phyloP scores from a whole-genome alignment of 2,888 invertebrate species.

The Euclidia mi region DNA sequence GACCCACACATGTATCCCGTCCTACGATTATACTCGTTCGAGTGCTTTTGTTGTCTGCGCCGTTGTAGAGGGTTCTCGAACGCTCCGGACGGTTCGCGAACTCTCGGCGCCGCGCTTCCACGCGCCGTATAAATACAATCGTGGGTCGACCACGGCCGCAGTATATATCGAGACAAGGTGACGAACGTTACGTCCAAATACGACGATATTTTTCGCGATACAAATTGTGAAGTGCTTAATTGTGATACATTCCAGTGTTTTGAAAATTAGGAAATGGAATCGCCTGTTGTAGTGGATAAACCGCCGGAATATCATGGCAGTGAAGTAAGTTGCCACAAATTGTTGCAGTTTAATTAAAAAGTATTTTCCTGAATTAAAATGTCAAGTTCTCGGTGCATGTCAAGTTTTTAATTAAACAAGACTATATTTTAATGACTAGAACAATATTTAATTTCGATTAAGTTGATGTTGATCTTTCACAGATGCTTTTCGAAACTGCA shows the following conservation, averaged over 20 bases:
- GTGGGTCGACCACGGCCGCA: slow-evolving; percentile 66
- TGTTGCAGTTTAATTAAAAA: slow-evolving; percentile 2
- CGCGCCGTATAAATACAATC: slow-evolving; percentile 78
- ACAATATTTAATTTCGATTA: too few relatives aligned
- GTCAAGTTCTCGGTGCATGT: too few relatives aligned
- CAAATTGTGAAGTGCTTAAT: slow-evolving; percentile 74
- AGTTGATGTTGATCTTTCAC: too few relatives aligned
- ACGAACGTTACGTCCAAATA: slow-evolving; percentile 61
- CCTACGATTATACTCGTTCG: slow-evolving; percentile 15
- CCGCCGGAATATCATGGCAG: slow-evolving; percentile 90
- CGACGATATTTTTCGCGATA: slow-evolving; percentile 59
- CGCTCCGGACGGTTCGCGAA: slow-evolving; percentile 70
- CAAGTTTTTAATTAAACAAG: not conserved
- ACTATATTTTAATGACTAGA: too few relatives aligned
- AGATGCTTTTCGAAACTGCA: too few relatives aligned
- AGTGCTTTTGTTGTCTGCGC: slow-evolving; percentile 33
- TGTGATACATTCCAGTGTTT: slow-evolving; percentile 83
- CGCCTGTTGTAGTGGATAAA: slow-evolving; percentile 91
- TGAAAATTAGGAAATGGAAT: slow-evolving; percentile 84
- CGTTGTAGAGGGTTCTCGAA: slow-evolving; percentile 55
- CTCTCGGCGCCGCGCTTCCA: slow-evolving; percentile 67
- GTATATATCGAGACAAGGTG: slow-evolving; percentile 76
- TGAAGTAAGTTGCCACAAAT: slow-evolving; percentile 81
- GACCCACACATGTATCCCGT: slow-evolving; percentile 41
- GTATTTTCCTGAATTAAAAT: too few relatives aligned